These are phyloP conservation scores for Formica selysi DNA, from an alignment of 1,140 invertebrate genomes.

Conservation along the genomic window DNA sequence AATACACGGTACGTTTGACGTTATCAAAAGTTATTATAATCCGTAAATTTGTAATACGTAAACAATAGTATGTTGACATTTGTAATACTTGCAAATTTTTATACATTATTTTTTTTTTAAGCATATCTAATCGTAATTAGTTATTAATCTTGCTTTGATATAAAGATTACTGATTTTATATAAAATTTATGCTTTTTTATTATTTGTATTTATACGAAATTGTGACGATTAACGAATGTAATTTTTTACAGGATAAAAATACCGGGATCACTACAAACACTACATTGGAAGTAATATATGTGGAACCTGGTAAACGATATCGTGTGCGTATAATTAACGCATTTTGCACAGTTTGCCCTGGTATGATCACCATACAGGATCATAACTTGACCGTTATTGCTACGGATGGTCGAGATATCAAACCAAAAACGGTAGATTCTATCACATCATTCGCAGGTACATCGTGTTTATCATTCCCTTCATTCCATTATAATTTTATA, in stretches of 20 bases:
- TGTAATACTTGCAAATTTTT: too few relatives aligned
- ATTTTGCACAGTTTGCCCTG: slow-evolving; percentile 86
- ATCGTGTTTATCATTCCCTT: not conserved
- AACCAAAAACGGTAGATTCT: slow-evolving; percentile 81
- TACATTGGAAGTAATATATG: slow-evolving; percentile 73
- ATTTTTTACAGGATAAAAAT: slow-evolving; percentile 46
- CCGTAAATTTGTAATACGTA: too few relatives aligned
- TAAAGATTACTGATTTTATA: too few relatives aligned
- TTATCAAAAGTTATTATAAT: not conserved
- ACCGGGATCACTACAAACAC: slow-evolving; percentile 61
- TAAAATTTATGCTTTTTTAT: not conserved
- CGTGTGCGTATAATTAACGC: slow-evolving; percentile 87
- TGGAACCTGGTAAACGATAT: slow-evolving; percentile 80
- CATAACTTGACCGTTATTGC: slow-evolving; percentile 86
- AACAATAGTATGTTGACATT: too few relatives aligned
- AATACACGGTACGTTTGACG: slow-evolving; percentile 11
- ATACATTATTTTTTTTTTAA: too few relatives aligned
- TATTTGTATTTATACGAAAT: not conserved
- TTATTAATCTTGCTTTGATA: too few relatives aligned
- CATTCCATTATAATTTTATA: not conserved
- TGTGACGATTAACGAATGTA: not conserved
- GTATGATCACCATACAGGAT: slow-evolving; percentile 86
- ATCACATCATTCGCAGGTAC: slow-evolving; percentile 15
- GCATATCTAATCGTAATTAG: too few relatives aligned
- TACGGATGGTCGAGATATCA: slow-evolving; percentile 83